Evolutionary conservation across 2,797 vertebrate genomes (phyloP), one percentile per base, ranked within the genome.

Genomic region (Tauraco hartlaubi): DNA sequence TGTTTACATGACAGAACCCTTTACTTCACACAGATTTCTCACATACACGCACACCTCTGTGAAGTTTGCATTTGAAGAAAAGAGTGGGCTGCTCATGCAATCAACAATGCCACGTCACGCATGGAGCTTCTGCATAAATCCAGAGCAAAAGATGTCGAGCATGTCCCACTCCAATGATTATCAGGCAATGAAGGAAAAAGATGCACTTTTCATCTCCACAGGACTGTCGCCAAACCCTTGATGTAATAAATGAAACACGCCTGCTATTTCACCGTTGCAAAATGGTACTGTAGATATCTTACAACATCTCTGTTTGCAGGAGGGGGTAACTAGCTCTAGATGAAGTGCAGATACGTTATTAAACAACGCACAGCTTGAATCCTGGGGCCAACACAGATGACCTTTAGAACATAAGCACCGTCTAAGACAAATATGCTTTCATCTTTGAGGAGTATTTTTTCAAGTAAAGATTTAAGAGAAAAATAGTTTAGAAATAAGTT

Each of bases 271-370:
- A 94, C 72, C 90, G 79, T 54, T 72, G 96, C 94, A 96, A 95
- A 97, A 94, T 11, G 19, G 85, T 91, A 91, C 91, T 92, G 94
- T 80, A 97, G 97, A 96, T 97, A 97, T 95, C 97, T 98, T 92
- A 96, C 97, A 98, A 97, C 98, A 98, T 96, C 97, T 98, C 98
- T 97, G 98, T 98, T 98, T 98, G 97, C 97, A 96, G 97, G 96
- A 98, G 97, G 96, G 96, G 96, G 97, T 97, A 98, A 98, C 95
- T 94, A 98, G 98, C 98, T 98, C 98, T 97, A 98, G 98, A 98
- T 96, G 97, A 97, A 97, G 94, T 96, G 95, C 89, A 97, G 87
- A 96, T 94, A 96, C 71, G 91, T 98, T 97, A 97, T 95, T 97
- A 95, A 97, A 98, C 92, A 96, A 97, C 44, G 63, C 93, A 97